Evolutionary conservation across 1,140 invertebrate genomes (phyloP), one percentile per base, ranked within the genome.

Genomic region (Heliconius congener): DNA sequence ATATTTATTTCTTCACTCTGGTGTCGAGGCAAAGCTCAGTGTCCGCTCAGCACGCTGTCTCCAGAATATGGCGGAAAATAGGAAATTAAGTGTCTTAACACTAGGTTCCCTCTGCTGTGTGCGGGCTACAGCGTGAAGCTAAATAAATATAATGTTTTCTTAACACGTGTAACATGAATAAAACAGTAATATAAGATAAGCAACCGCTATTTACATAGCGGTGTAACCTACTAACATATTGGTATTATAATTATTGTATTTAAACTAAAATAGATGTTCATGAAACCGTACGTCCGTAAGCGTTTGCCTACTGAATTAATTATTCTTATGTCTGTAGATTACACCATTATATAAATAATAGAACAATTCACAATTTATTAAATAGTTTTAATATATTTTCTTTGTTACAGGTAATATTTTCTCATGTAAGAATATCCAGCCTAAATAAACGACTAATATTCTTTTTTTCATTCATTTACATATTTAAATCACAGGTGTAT

Each of bases 361-460:
- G 8, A 57, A 11, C n/a, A 57, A n/a, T 46, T 46, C 11, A 46
- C 13, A 57, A 9, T 23, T 57, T 23, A 57, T 57, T n/a, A 23
- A 34, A 57, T 57, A 27, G 3, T 27, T 66, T 27, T 16, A 66
- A 66, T 60, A 2, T 3, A 66, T 27, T 78, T 78, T 73, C 9
- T 71, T 6, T 77, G 70, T 78, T 78, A 60, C 76, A 78, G 76
- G 76, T 78, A 78, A 78, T 30, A 42, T 30, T 66, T 27, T 16
- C 60, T 66, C 27, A 30, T 30, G 60, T 66, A 66, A 16, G 13
- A 23, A 66, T 66, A 30, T 6, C 0, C 60, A 30, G 27, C 27
- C 13, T 66, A 27, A 66, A 27, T 4, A 16, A 66, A 66, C 30
- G 30, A 30, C 2, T 66, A 13, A 13, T 27, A 66, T 66, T 66